These are phyloP conservation scores for Hydrolagus colliei DNA, from an alignment of 2,797 vertebrate species.

Conservation along the genomic window DNA sequence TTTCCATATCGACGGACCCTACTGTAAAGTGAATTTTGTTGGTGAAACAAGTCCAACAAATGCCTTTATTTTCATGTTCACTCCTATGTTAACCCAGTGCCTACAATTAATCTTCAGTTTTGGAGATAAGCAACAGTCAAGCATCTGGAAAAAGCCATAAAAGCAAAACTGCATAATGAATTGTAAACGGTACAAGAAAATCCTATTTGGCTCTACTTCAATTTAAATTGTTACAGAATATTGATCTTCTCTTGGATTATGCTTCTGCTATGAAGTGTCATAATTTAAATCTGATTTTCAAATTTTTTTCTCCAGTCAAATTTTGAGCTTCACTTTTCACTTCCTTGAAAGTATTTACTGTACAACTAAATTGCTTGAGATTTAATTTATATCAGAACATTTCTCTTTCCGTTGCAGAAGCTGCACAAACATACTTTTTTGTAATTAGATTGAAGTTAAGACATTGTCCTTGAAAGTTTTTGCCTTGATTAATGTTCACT, in stretches of 20 bases:
- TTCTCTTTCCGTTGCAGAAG: too few species aligned
- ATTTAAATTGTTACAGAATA: conserved; percentile 11
- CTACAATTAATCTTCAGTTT: too few species aligned
- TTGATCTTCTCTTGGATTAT: background rate
- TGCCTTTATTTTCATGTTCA: too few species aligned
- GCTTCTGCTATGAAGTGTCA: background rate
- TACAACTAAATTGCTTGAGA: background rate
- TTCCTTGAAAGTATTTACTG: too few species aligned
- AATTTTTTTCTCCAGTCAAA: background rate
- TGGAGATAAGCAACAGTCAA: background rate
- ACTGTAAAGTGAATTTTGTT: too few species aligned
- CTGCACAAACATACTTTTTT: too few species aligned
- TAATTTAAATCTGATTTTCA: background rate
- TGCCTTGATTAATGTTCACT: too few species aligned
- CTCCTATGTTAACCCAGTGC: too few species aligned
- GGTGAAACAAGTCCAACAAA: too few species aligned
- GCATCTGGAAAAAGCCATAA: background rate
- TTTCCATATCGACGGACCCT: too few species aligned
- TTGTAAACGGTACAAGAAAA: conserved; percentile 8
- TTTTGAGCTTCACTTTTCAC: background rate
- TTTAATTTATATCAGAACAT: background rate
- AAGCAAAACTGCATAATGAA: background rate
- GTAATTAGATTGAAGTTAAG: too few species aligned
- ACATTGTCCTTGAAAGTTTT: too few species aligned
- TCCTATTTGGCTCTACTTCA: conserved; percentile 6